Evolutionary conservation across 2,113 vertebrate species (phyloP), one percentile per base, ranked within the genome.

Genomic region (Macquaria ambigua): DNA sequence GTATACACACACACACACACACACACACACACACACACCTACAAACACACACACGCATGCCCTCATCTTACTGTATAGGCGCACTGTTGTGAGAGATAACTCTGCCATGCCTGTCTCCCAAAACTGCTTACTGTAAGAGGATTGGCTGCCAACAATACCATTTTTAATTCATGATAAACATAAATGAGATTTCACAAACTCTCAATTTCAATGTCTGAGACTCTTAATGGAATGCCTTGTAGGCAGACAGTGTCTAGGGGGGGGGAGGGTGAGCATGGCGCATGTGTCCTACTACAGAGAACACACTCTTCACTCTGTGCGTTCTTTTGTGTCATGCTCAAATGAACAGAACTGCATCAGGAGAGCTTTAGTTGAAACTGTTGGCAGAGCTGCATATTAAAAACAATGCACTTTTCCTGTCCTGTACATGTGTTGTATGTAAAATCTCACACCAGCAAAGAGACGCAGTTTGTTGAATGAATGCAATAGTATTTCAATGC

Each of bases 61-160:
- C n/a, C 78, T 48, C 18, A 5, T 79, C 78, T 85, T 68, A 53
- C 73, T 74, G 69, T 82, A 83, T 58, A 79, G 83, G 28, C 68
- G 25, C 83, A 83, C 78, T 87, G 92, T 82, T 69, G 83, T 68
- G 80, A 64, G 72, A 92, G 92, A 95, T 94, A 96, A 94, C 90
- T 93, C 87, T 52, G 82, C 79, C 90, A 87, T 85, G 93, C 86
- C 88, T 85, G 92, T 93, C 92, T 93, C 89, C 82, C 70, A 91
- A 94, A 95, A 95, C 91, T 96, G 93, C 95, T 95, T 95, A 95
- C 89, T 91, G 82, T 95, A 96, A 96, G 95, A 96, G 95, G 95
- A 96, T 94, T 95, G 94, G 81, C 87, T 92, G 85, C 90, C 93
- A 94, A 95, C 93, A 95, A 95, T 95, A 93, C 86, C 81, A 92